Evolutionary conservation across 1,140 invertebrate genomes (phyloP), one percentile per base, ranked within the genome.

Genomic region (Maconellicoccus hirsutus): DNA sequence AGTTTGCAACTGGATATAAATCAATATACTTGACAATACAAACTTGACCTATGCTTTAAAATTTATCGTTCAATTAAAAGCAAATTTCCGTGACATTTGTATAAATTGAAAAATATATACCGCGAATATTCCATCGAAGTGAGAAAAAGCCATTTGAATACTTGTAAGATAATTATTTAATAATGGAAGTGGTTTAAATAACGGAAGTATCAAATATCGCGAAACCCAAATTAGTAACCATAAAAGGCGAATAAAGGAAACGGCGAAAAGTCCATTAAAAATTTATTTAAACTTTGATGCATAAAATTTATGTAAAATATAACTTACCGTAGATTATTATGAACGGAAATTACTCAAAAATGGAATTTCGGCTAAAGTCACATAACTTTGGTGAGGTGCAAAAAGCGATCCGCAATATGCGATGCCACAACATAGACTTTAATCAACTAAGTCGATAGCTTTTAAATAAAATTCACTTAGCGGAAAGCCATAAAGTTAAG

Each of bases 381-480:
- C 12, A 52, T 52, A 3, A 19, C 42, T 3, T 14, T 16, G 42
- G 42, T 52, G n/a, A 52, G 42, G n/a, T 52, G n/a, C 42, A 52
- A 33, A 33, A 33, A 33, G 29, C 29, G 29, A 33, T 33, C 29
- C 42, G 16, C 42, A 8, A 19, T 52, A 52, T 33, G 29, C 42
- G 42, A 16, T 38, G 14, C 33, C 33, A 7, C 33, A 7, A 16
- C 42, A 19, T 14, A 16, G 12, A 52, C 10, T 52, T 52, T 52
- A 52, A 52, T 52, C 42, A 52, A 52, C 42, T 52, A 52, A 52
- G 42, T 52, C 42, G 42, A 52, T 52, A 52, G 42, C 42, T 52
- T 52, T 52, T 52, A 52, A 52, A 52, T 52, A 52, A 52, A 52
- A 52, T 52, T 52, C 42, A 52, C 42, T 52, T 52, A 52, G 42